Percentiles rank a stretch among this genome's conserved stretches.
These are phyloP conservation scores for Euglossa dilemma DNA, from an alignment of 1,140 invertebrate genomes.

Conservation along the genomic window DNA sequence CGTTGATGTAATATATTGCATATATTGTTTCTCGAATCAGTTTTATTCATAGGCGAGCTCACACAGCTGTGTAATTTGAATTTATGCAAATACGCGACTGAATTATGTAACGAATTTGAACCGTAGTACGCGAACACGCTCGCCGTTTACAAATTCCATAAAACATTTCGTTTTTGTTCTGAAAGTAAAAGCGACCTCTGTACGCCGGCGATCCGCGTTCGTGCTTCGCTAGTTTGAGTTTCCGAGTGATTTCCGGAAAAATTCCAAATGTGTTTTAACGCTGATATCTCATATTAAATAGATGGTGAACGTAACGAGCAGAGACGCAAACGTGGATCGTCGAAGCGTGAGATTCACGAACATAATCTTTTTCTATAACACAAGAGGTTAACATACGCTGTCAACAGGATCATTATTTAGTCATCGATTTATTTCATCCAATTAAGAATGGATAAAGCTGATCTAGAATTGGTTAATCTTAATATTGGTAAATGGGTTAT, in stretches of 20 bases:
- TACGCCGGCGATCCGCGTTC: not conserved
- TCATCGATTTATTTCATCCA: too few species aligned
- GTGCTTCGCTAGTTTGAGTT: not conserved
- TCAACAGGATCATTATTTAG: too few species aligned
- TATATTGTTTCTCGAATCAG: constrained; percentile 49
- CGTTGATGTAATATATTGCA: constrained; percentile 53
- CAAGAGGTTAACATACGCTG: too few species aligned
- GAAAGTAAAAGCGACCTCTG: not conserved
- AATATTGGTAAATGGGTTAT: too few species aligned
- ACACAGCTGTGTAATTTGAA: constrained; percentile 58
- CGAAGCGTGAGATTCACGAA: too few species aligned
- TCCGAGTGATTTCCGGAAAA: not conserved
- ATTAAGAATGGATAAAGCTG: too few species aligned
- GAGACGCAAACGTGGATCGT: too few species aligned
- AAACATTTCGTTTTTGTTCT: not conserved
- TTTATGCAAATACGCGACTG: constrained; percentile 56
- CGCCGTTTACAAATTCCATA: not conserved
- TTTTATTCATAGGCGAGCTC: constrained; percentile 42
- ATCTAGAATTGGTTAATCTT: too few species aligned
- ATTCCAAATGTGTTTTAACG: too few species aligned
- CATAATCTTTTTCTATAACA: too few species aligned
- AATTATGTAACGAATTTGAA: constrained; percentile 35
- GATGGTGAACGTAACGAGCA: too few species aligned
- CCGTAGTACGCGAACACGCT: not conserved
- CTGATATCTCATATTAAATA: too few species aligned